These are phyloP conservation scores for Alosa sapidissima DNA, from an alignment of 2,797 vertebrate species.

Conservation along the genomic window DNA sequence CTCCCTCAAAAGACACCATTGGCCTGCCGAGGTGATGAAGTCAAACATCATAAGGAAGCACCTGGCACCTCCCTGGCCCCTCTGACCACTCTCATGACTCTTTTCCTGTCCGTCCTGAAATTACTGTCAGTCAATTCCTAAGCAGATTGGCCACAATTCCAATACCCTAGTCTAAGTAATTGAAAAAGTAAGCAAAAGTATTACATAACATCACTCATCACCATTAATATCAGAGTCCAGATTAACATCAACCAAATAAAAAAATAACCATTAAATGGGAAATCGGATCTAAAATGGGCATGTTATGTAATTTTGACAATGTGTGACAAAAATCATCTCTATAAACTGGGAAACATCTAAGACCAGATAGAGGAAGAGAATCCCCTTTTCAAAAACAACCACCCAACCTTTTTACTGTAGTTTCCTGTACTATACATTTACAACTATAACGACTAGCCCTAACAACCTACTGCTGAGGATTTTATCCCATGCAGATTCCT, in stretches of 20 bases:
- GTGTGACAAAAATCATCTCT: neutral
- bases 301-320: neutral
- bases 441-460: neutral
- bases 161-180: conserved; percentile 24
- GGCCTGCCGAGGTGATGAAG: neutral
- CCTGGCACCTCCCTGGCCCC: neutral
- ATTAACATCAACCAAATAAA: conserved; percentile 22
- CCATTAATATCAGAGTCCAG: conserved; percentile 9
- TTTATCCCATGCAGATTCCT: neutral
- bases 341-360: neutral
- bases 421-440: neutral
- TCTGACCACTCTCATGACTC: neutral
- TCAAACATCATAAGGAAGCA: neutral
- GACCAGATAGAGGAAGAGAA: neutral
- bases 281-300: neutral
- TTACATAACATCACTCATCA: conserved; percentile 22
- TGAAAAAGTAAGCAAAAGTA: neutral
- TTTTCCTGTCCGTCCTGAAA: neutral
- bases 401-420: no score
- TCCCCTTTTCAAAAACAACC: neutral
- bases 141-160: neutral
- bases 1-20: neutral
- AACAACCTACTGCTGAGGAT: neutral
- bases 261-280: neutral
- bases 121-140: neutral